phyloP scores from a whole-genome alignment of 2,797 vertebrate species.

The Xenentodon cancila region DNA sequence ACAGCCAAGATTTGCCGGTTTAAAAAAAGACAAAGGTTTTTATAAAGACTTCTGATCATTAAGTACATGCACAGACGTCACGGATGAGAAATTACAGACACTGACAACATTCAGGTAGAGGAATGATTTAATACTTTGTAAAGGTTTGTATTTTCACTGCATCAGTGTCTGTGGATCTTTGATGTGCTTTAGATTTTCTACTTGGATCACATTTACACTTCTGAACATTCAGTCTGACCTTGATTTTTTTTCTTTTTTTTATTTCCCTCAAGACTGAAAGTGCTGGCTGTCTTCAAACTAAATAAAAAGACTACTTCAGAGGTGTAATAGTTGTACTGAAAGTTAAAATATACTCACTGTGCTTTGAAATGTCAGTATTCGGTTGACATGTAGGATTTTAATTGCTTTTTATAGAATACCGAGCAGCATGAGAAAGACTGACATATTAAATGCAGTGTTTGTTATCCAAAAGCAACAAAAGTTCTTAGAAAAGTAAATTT shows the following conservation, averaged over 20 bases:
- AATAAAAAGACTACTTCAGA: slow-evolving; percentile 23
- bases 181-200: slow-evolving; percentile 5
- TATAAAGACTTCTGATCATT: too few relatives aligned
- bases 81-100: slow-evolving; percentile 13
- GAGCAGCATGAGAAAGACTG: slow-evolving; percentile 5
- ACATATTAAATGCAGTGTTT: not conserved
- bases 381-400: slow-evolving; percentile 17
- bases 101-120: slow-evolving; percentile 24
- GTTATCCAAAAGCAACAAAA: slow-evolving; percentile 30
- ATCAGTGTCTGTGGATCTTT: not conserved
- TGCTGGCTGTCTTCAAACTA: slow-evolving; percentile 37
- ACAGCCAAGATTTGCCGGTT: not conserved
- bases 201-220: slow-evolving; percentile 7
- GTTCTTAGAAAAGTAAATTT: slow-evolving; percentile 81
- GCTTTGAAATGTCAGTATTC: slow-evolving; percentile 15
- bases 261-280: slow-evolving; percentile 7
- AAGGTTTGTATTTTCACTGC: slow-evolving; percentile 1
- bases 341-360: not conserved
- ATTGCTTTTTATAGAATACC: not conserved
- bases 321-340: not conserved
- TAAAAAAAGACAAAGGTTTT: not conserved
- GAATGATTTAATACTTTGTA: slow-evolving; percentile 29
- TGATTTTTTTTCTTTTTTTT: slow-evolving; percentile 5
- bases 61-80: too few relatives aligned
- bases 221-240: slow-evolving; percentile 7